Evolutionary conservation across 2,888 invertebrate genomes (phyloP).

Genomic region (Drosophila multiciliata): DNA sequence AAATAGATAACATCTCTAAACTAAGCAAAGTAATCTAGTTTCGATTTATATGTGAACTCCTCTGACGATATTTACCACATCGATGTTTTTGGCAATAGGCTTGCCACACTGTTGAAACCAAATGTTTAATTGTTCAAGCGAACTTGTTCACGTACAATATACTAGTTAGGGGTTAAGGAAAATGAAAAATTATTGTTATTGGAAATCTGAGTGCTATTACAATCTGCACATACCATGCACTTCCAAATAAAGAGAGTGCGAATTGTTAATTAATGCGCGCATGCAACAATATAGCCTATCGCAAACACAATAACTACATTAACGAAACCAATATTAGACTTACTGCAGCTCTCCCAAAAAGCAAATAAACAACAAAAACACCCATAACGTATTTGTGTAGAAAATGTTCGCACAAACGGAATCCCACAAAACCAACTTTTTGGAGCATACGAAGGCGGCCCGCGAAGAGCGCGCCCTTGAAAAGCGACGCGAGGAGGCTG

Average conservation of each 20-base stretch:
- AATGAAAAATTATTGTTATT: slow-evolving; percentile 66
- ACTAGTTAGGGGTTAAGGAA: slow-evolving; percentile 37
- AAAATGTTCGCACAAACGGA: slow-evolving; percentile 88
- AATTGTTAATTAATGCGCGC: slow-evolving; percentile 31
- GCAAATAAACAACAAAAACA: slow-evolving; percentile 29
- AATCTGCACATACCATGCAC: slow-evolving; percentile 41
- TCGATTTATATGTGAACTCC: neutral
- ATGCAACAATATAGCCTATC: slow-evolving; percentile 47
- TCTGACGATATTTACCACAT: slow-evolving; percentile 11
- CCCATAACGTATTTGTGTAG: slow-evolving; percentile 33
- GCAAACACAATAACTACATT: slow-evolving; percentile 30
- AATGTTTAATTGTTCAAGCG: slow-evolving; percentile 4
- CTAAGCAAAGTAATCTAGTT: neutral
- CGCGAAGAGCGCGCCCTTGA: slow-evolving; percentile 95
- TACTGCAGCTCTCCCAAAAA: slow-evolving; percentile 25
- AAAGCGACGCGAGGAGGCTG: slow-evolving; percentile 91
- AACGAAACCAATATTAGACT: slow-evolving; percentile 17
- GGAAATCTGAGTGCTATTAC: slow-evolving; percentile 51
- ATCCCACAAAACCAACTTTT: slow-evolving; percentile 89
- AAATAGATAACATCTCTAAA: neutral
- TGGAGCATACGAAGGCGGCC: slow-evolving; percentile 96
- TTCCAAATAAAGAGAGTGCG: slow-evolving; percentile 28
- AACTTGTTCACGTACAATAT: slow-evolving; percentile 29
- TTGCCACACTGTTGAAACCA: slow-evolving; percentile 29
- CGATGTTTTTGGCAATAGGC: slow-evolving; percentile 6